Evolutionary conservation across 1,140 invertebrate species (phyloP).

Genomic region (Hypothenemus hampei): DNA sequence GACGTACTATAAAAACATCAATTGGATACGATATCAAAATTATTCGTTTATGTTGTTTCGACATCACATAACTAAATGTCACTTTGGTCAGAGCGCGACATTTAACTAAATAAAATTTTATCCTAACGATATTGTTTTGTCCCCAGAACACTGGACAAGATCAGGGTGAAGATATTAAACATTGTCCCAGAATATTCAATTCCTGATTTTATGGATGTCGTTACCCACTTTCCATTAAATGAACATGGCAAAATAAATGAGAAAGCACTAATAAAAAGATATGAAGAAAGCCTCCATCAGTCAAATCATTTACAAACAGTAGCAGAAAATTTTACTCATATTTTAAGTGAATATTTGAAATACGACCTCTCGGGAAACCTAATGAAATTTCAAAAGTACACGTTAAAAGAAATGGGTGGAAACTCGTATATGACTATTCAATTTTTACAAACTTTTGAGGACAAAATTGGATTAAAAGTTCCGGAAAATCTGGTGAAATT

Average conservation of each 20-base stretch:
- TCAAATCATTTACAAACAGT: background rate
- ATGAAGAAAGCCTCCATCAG: too few relatives aligned
- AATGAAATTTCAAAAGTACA: conserved; percentile 31
- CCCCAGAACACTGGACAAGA: conserved; percentile 46
- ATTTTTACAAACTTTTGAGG: conserved; percentile 42
- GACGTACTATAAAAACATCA: too few relatives aligned
- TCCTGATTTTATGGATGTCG: conserved; percentile 52
- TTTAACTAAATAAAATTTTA: too few relatives aligned
- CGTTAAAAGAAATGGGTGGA: conserved; percentile 50
- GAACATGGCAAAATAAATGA: conserved; percentile 56
- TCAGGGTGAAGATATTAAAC: conserved; percentile 42
- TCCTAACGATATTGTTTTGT: background rate
- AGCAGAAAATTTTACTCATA: conserved; percentile 7
- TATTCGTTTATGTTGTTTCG: too few relatives aligned
- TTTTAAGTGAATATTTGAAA: conserved; percentile 30
- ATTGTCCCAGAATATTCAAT: conserved; percentile 33
- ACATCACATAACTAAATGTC: too few relatives aligned
- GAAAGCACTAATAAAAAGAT: conserved; percentile 35
- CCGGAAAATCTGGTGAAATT: conserved; percentile 33
- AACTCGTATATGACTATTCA: conserved; percentile 49
- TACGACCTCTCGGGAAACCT: conserved; percentile 30
- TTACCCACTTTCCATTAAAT: conserved; percentile 53
- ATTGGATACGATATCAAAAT: too few relatives aligned
- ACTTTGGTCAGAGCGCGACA: too few relatives aligned
- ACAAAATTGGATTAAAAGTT: conserved; percentile 20